phyloP scores from a whole-genome alignment of 2,113 vertebrate genomes.

The Grammomys dolichurus region DNA sequence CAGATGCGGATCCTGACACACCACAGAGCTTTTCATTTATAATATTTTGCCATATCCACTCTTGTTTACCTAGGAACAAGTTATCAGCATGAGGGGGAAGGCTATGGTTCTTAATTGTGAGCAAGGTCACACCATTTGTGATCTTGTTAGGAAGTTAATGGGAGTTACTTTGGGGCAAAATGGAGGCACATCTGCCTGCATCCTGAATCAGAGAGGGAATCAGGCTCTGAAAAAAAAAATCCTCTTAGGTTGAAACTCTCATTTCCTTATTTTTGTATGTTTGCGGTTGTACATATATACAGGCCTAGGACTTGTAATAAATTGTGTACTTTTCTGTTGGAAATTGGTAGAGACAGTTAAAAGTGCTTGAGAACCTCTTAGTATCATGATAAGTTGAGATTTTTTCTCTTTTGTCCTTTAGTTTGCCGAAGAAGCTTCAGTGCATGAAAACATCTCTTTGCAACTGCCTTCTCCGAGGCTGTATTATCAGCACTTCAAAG shows the following conservation, averaged over 20 bases:
- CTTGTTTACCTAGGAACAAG: neutral
- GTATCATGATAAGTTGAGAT: slow-evolving; percentile 35
- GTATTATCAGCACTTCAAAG: neutral
- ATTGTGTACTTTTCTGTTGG: slow-evolving; percentile 35
- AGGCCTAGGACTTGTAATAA: slow-evolving; percentile 22
- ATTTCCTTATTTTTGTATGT: slow-evolving; percentile 30
- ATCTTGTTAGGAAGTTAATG: neutral
- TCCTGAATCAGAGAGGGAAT: neutral
- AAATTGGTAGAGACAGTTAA: slow-evolving; percentile 25
- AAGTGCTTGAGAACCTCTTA: slow-evolving; percentile 1
- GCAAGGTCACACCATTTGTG: neutral
- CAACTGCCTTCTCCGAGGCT: slow-evolving; percentile 81
- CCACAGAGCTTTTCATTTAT: slow-evolving; percentile 22
- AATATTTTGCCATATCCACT: slow-evolving; percentile 2
- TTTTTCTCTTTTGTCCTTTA: slow-evolving; percentile 76
- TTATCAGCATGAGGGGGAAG: neutral
- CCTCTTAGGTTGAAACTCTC: slow-evolving; percentile 33
- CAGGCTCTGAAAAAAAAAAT: slow-evolving; percentile 31
- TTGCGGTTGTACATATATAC: neutral
- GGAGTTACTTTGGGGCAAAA: slow-evolving; percentile 22
- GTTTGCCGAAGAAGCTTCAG: slow-evolving; percentile 86
- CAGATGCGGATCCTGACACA: neutral
- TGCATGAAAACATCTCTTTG: slow-evolving; percentile 86
- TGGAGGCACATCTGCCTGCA: neutral
- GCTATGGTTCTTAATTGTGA: neutral